Evolutionary conservation across 2,888 invertebrate genomes (phyloP), one percentile per base, ranked within the genome.

Genomic region (Stramonita haemastoma): DNA sequence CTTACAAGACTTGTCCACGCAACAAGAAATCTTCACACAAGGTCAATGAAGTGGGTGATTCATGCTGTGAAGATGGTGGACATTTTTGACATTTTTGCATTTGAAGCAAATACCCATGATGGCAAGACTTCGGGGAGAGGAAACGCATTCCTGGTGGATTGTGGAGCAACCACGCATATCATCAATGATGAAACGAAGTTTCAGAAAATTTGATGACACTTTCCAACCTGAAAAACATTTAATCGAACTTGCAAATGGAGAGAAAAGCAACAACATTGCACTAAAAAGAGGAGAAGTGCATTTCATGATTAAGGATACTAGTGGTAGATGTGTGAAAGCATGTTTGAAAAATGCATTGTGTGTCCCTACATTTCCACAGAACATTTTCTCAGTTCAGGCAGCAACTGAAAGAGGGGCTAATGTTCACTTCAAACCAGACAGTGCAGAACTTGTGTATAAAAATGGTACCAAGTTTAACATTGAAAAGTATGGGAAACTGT

Each of bases 341-440:
- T n/a, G n/a, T n/a, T n/a, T n/a, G n/a, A n/a, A n/a, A n/a, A n/a
- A n/a, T n/a, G 92, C 91, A 26, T 85, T 92, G 34, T 89, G 46
- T 87, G 89, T 92, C 0, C 92, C 92, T n/a, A 86, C 91, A 26
- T 92, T 86, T 86, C 22, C 56, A 19, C 90, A 90, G 34, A 89
- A 91, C 84, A 91, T 92, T 77, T 92, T 92, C 70, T 92, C 92
- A 36, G 92, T 92, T 26, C 90, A 91, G 66, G 91, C 91, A 32
- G 91, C 91, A 46, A 90, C 90, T 36, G 86, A 90, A 22, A 90
- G 90, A 22, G 90, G 91, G 11, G 92, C 89, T 32, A 87, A 56
- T 1, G 87, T 92, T 26, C n/a, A n/a, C n/a, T 92, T 92, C 84
- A 32, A 79, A 29, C 90, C 88, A 88, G 70, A 90, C 34, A 46